Base-by-base conservation (phyloP, 2,888 invertebrate genomes). In the Alentia gelatinosa region DNA sequence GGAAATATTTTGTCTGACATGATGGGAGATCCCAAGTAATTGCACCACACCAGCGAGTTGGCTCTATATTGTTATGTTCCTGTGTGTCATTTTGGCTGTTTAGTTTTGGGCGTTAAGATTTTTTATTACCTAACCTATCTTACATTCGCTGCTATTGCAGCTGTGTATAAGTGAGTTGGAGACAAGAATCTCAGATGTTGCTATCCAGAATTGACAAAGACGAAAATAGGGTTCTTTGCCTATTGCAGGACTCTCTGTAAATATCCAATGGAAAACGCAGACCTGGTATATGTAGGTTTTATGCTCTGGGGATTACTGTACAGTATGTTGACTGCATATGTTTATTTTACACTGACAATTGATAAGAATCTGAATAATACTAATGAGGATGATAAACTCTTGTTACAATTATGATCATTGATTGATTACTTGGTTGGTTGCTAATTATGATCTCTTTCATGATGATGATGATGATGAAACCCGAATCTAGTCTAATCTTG, bases 321-420 rank as follows among this genome's bases (percentile, higher is more conserved):
- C 86, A 86, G 86, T 86, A 86, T 86, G 86, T 86, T 86, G 86
- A 86, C 86, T 50, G 86, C 26, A 47, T 86, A 47, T 86, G 86
- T 86, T 86, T 50, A 86, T 86, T 86, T 86, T 86, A 50, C 86
- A 86, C 37, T 79, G 79, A 79, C 79, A 37, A 79, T 79, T 79
- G n/a, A 35, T 79, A 79, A 35, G 33, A 68, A 68, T 68, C 68
- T 79, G 79, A 79, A 79, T 79, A 79, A 79, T 39, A 68, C 68
- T 74, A 42, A 33, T 47, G 86, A 86, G 39, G 39, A 83, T 83
- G 83, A 86, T 86, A 33, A 30, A 33, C 86, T 86, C 86, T 50
- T 86, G 86, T 86, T 86, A 86, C 26, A 79, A 79, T 35, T 79
- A 79, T 79, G 79, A 79, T 26, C 79, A 79, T 79, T 79, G 79